Conservation (phyloP, 1,140 invertebrate species). For the Drosophila quadrilineata region DNA sequence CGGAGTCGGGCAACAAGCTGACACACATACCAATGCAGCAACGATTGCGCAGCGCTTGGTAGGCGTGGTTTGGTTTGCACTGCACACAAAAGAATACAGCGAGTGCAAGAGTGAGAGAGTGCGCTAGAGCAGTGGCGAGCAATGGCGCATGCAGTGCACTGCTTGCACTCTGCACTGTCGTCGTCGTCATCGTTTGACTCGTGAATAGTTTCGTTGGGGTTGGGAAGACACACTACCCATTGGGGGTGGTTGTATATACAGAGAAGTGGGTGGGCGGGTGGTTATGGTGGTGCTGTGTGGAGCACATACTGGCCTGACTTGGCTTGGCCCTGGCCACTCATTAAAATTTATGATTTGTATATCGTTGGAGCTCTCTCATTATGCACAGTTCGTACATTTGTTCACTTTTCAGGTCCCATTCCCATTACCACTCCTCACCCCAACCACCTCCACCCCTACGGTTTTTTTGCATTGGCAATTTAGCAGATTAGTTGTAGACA, state of each 20-base stretch:
- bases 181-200: constrained; percentile 21
- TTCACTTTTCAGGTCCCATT: too few relatives aligned
- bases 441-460: too few relatives aligned
- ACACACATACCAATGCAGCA: constrained; percentile 14
- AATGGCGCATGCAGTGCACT: constrained; percentile 40
- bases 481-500: constrained; percentile 73
- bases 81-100: background rate
- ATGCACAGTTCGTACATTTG: constrained; percentile 46
- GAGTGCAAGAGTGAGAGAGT: constrained; percentile 39
- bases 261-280: background rate
- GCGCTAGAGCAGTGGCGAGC: constrained; percentile 49
- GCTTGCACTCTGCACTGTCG: constrained; percentile 61
- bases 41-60: constrained; percentile 54
- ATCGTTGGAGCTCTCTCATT: constrained; percentile 59
- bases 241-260: background rate
- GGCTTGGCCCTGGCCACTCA: constrained; percentile 52
- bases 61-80: constrained; percentile 53
- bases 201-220: background rate
- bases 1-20: background rate
- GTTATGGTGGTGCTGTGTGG: background rate
- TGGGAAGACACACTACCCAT: background rate
- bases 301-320: too few relatives aligned
- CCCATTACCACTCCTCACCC: too few relatives aligned
- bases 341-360: constrained; percentile 80
- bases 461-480: constrained; percentile 61